phyloP scores from a whole-genome alignment of 2,113 vertebrate species.

The Mobula hypostoma region DNA sequence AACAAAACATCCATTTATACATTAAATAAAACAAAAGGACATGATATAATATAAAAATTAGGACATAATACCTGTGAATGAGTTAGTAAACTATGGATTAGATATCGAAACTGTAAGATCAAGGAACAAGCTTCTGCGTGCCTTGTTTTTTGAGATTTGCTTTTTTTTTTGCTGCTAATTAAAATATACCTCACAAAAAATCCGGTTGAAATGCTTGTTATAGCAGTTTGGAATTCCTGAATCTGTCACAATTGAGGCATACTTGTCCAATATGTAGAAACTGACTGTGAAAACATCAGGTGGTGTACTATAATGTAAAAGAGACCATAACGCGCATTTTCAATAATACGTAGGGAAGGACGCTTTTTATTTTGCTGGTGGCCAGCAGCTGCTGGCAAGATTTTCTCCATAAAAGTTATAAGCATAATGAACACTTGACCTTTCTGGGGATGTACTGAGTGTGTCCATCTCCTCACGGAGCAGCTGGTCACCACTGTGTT shows the following conservation, averaged over 20 bases:
- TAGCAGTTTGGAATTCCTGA: background rate
- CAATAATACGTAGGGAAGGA: conserved; percentile 41
- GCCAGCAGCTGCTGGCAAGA: conserved; percentile 46
- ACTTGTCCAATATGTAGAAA: background rate
- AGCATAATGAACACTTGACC: conserved; percentile 45
- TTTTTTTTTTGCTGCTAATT: background rate
- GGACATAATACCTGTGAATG: background rate
- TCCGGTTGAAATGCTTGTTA: background rate
- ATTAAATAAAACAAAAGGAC: background rate
- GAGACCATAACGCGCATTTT: background rate
- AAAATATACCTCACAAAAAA: background rate
- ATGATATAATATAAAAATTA: too few relatives aligned
- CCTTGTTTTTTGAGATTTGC: background rate
- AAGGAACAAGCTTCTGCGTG: background rate
- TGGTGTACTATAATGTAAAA: background rate
- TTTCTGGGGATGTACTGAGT: conserved; percentile 38
- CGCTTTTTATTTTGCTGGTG: conserved; percentile 43
- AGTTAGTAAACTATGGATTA: background rate
- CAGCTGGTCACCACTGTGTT: background rate
- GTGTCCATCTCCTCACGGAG: background rate
- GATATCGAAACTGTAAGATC: background rate
- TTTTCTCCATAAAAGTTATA: conserved; percentile 7
- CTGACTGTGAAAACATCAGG: background rate
- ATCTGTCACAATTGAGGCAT: background rate
- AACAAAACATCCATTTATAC: background rate